Evolutionary conservation across 2,797 vertebrate genomes (phyloP).

Genomic region (Pelodytes ibericus): DNA sequence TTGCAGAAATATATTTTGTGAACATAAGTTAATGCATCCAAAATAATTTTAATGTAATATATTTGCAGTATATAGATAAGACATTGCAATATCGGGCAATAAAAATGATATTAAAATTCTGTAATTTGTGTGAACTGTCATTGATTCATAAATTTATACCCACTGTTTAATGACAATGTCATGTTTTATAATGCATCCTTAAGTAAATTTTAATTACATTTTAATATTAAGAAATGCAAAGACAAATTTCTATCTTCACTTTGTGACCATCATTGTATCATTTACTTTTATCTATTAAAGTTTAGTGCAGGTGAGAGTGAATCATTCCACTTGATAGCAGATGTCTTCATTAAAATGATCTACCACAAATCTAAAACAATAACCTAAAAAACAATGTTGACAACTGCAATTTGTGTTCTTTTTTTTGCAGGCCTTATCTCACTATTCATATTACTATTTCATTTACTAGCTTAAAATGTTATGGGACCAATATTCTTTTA

Average conservation of each 20-base stretch:
- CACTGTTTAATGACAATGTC: neutral
- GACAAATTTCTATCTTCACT: constrained; percentile 23
- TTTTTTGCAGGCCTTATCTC: constrained; percentile 63
- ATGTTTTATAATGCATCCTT: constrained; percentile 4
- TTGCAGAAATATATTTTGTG: no score
- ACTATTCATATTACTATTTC: constrained; percentile 64
- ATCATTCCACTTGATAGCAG: constrained; percentile 58
- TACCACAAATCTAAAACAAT: constrained; percentile 63
- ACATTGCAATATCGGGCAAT: neutral
- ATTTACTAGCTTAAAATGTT: constrained; percentile 70
- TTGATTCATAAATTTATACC: neutral
- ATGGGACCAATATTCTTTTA: constrained; percentile 69
- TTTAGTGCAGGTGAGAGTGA: constrained; percentile 40
- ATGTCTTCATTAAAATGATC: constrained; percentile 67
- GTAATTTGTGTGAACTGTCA: neutral
- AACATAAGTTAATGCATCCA: no score
- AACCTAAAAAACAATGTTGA: constrained; percentile 58
- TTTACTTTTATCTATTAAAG: constrained; percentile 35
- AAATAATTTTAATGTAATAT: neutral
- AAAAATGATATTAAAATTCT: neutral
- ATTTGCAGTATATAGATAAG: neutral
- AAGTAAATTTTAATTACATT: constrained; percentile 29
- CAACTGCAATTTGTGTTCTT: constrained; percentile 59
- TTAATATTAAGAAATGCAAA: constrained; percentile 15
- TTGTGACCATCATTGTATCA: constrained; percentile 12